Evolutionary conservation across 1,140 invertebrate species (phyloP), one percentile per base, ranked within the genome.

Genomic region (Trichonephila clavata): DNA sequence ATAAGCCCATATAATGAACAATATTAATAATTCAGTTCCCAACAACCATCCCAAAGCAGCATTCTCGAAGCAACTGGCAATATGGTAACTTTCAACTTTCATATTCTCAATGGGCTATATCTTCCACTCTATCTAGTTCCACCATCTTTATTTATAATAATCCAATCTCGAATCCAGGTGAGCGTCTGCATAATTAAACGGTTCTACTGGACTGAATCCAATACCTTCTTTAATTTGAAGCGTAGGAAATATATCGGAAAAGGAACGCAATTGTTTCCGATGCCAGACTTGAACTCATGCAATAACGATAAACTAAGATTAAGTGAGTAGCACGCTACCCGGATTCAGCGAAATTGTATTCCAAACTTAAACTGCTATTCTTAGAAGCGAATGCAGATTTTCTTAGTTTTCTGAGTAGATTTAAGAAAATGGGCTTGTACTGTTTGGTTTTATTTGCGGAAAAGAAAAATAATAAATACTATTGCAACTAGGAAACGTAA

Each of bases 221-320:
- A 81, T 81, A 81, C 39, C 77, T 27, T n/a, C 32, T 81, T 81
- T 39, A 81, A 81, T 81, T 81, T 39, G 77, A 16, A 2, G 27
- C 27, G 13, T 21, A 81, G 77, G 43, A 14, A 68, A 24, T 24
- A 68, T 68, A 68, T 81, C 21, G 77, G 77, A 20, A 39, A 39
- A 21, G 77, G 43, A 50, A 43, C n/a, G 77, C n/a, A 24, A 68
- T 24, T 68, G 65, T 68, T 68, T 68, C 65, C n/a, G 4, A 71
- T 16, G 24, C 16, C 68, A 1, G 39, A 50, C 50, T 13, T 57
- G 24, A 71, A 50, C n/a, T 8, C 39, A n/a, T 21, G 32, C 16
- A 3, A n/a, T 43, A 83, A 43, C 39, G 80, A 57, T 50, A 57
- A 83, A 83, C 39, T 83, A 83, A 21, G 80, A 21, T 83, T 50